Evolutionary conservation across 2,888 invertebrate genomes (phyloP), one percentile per base, ranked within the genome.

Genomic region (Tachina lurida): DNA sequence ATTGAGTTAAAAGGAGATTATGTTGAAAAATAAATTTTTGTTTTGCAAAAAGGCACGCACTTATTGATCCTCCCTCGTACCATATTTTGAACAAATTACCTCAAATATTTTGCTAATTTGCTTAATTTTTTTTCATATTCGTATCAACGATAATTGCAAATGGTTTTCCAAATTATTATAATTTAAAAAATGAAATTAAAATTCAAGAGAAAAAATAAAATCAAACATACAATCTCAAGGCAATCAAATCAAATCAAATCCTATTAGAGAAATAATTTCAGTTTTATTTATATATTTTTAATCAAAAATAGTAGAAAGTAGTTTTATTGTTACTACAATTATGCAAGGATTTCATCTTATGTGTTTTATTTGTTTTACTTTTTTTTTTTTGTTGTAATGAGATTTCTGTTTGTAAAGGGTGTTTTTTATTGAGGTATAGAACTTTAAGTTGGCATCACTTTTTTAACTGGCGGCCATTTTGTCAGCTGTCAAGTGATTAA

Each of bases 241-340:
- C 91, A 90, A 90, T 90, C 90, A 90, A 71, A 71, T 74, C 73
- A 74, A 89, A 31, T 31, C 31, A 31, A 31, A 75, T 77, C 76
- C 84, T 76, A 84, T 84, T 84, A 79, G 65, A 84, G 75, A 65
- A 79, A 80, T 79, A 74, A 49, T 70, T 79, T 52, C 39, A 75
- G 54, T 54, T 81, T 65, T 52, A 10, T 41, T 54, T 45, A 31
- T 31, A 31, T 49, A 45, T 31, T 77, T 77, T 63, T 45, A 70
- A 67, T 45, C 47, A 79, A 79, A 82, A 79, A 15, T 65, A 75
- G 83, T 81, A 82, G 90, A 91, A 91, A 91, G 90, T 91, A 88
- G 87, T 79, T 84, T 77, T 78, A 71, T 77, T 54, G 71, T 77
- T 77, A 71, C 83, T 74, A 73, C 87, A 89, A 89, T 89, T 89